A percentile compares a stretch with the other conserved stretches of the same genome.
Conservation (phyloP, 2,888 invertebrate species). For the Drosophila paramelanica region DNA sequence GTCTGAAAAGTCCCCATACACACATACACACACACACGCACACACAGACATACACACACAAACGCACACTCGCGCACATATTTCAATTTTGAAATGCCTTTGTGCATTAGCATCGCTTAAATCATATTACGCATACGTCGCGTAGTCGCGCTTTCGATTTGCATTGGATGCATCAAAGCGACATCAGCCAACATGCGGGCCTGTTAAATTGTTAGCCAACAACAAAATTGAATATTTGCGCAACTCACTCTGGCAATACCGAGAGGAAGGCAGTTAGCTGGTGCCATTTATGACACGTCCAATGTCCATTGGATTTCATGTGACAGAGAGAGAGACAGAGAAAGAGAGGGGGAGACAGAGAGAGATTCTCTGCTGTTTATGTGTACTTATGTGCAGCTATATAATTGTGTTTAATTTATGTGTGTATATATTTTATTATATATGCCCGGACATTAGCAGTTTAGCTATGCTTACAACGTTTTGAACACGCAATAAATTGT, state of each 20-base stretch:
- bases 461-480: conserved; percentile 8
- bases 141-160: conserved; percentile 45
- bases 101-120: conserved; percentile 75
- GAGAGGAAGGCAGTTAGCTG: neutral
- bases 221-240: conserved; percentile 35
- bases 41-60: neutral
- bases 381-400: conserved; percentile 5
- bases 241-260: rapidly evolving
- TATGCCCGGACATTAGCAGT: conserved; percentile 6
- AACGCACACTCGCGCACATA: conserved; percentile 35
- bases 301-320: conserved; percentile 36
- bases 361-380: neutral
- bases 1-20: conserved; percentile 27
- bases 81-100: conserved; percentile 74
- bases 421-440: conserved; percentile 8
- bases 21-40: conserved; percentile 21
- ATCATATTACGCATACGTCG: conserved; percentile 75
- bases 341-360: neutral
- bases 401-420: conserved; percentile 39
- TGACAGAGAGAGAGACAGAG: neutral
- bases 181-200: conserved; percentile 22
- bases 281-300: conserved; percentile 53
- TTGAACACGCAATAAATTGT: no score
- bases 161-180: conserved; percentile 40
- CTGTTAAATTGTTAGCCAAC: conserved; percentile 65